Conservation (phyloP, 2,888 invertebrate species). For the Stratiomys singularior region DNA sequence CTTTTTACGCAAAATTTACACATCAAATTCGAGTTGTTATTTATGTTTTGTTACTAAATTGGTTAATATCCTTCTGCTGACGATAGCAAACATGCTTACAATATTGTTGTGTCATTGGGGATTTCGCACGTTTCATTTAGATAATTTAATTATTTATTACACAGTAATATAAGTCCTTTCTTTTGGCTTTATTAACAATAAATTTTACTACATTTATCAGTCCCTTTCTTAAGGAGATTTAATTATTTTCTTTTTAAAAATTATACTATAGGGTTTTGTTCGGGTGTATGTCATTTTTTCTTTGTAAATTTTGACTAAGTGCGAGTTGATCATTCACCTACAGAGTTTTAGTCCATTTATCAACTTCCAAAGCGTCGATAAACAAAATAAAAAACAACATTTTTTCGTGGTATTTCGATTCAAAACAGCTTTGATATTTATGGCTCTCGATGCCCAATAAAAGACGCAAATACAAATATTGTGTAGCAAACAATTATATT, state of each 20-base stretch:
- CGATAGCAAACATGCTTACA: constrained; percentile 17
- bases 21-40: constrained; percentile 35
- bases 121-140: constrained; percentile 34
- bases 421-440: too few species aligned
- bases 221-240: constrained; percentile 9
- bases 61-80: constrained; percentile 35
- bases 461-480: too few species aligned
- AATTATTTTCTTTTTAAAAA: neutral
- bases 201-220: constrained; percentile 37
- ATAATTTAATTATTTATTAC: constrained; percentile 23
- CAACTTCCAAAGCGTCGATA: neutral
- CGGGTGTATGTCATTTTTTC: too few species aligned
- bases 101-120: neutral
- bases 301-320: too few species aligned
- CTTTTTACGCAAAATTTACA: constrained; percentile 45
- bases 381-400: too few species aligned
- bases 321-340: neutral
- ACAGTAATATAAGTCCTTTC: constrained; percentile 24
- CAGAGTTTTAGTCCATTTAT: constrained; percentile 54
- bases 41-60: neutral
- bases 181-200: constrained; percentile 16
- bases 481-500: too few species aligned
- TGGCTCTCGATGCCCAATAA: too few species aligned
- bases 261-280: neutral
- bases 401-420: too few species aligned